Percentiles rank a stretch among this genome's conserved stretches.
These are phyloP conservation scores for Motacilla tschutschensis DNA, from an alignment of 2,113 vertebrate genomes.

Conservation along the genomic window DNA sequence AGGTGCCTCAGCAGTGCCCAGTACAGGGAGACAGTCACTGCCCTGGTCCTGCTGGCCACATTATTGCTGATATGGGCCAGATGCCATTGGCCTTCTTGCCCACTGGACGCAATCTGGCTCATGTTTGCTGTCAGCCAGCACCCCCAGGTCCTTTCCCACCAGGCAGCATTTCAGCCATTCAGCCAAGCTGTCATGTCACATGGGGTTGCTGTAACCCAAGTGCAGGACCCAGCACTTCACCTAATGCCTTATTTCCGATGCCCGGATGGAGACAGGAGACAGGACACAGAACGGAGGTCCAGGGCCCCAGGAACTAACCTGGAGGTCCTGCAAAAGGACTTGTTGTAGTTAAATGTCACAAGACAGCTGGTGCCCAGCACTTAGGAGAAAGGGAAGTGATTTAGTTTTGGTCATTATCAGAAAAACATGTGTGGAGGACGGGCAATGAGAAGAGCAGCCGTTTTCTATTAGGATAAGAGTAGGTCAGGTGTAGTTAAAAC, in stretches of 20 bases:
- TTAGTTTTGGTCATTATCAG: constrained; percentile 53
- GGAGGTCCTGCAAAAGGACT: constrained; percentile 17
- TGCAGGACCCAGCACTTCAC: background rate
- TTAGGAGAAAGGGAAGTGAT: constrained; percentile 54
- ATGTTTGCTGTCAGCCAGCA: background rate
- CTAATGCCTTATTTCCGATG: background rate
- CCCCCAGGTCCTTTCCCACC: background rate
- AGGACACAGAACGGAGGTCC: background rate
- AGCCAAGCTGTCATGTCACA: background rate
- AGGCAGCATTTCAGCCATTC: background rate
- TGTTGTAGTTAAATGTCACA: constrained; percentile 4
- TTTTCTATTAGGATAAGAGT: constrained; percentile 63
- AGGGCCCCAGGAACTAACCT: background rate
- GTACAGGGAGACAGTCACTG: fast-evolving
- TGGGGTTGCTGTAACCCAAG: background rate
- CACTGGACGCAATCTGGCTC: background rate
- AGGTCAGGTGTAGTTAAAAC: constrained; percentile 64
- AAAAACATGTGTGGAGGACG: constrained; percentile 45
- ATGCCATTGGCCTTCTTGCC: background rate
- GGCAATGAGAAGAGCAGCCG: constrained; percentile 47
- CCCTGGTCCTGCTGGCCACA: background rate
- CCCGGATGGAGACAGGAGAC: background rate
- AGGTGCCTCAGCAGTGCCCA: background rate
- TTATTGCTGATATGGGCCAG: background rate
- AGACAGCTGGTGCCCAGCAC: constrained; percentile 44